These are phyloP conservation scores for Antennarius striatus DNA, from an alignment of 2,113 vertebrate species.

Conservation along the genomic window DNA sequence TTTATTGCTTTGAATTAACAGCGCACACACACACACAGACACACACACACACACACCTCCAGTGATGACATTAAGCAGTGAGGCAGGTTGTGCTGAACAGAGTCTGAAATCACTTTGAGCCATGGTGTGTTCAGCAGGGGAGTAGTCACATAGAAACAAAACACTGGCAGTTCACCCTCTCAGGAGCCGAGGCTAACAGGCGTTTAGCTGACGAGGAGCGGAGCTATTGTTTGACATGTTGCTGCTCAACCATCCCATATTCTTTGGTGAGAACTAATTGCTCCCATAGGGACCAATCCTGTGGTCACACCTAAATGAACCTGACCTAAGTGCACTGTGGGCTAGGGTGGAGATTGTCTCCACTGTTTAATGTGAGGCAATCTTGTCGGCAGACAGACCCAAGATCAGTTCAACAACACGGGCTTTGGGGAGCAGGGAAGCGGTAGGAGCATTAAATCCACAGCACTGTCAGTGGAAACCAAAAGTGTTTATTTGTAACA, in stretches of 20 bases:
- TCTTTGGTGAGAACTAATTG: conserved; percentile 85
- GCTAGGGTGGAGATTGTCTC: conserved; percentile 69
- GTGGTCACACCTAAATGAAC: conserved; percentile 78
- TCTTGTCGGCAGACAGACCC: conserved; percentile 44
- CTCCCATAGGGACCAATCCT: conserved; percentile 89
- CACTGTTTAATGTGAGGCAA: conserved; percentile 57
- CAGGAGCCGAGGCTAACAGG: conserved; percentile 59
- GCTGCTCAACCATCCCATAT: conserved; percentile 77
- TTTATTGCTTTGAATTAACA: not conserved
- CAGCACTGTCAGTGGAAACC: conserved; percentile 15
- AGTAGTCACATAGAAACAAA: conserved; percentile 43
- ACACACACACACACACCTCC: conserved; percentile 1
- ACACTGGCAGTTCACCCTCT: conserved; percentile 18
- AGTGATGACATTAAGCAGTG: conserved; percentile 24
- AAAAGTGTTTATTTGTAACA: conserved; percentile 48
- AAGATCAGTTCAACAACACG: conserved; percentile 31
- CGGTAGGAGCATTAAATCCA: conserved; percentile 22
- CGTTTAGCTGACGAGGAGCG: conserved; percentile 78
- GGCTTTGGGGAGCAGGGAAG: not conserved
- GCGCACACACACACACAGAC: not conserved
- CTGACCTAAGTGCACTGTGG: conserved; percentile 74
- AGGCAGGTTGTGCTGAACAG: conserved; percentile 25
- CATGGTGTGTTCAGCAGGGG: conserved; percentile 18
- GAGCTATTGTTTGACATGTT: conserved; percentile 83
- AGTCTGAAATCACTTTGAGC: conserved; percentile 33